phyloP scores from a whole-genome alignment of 2,888 invertebrate species.

The Orchesellides sinensis region DNA sequence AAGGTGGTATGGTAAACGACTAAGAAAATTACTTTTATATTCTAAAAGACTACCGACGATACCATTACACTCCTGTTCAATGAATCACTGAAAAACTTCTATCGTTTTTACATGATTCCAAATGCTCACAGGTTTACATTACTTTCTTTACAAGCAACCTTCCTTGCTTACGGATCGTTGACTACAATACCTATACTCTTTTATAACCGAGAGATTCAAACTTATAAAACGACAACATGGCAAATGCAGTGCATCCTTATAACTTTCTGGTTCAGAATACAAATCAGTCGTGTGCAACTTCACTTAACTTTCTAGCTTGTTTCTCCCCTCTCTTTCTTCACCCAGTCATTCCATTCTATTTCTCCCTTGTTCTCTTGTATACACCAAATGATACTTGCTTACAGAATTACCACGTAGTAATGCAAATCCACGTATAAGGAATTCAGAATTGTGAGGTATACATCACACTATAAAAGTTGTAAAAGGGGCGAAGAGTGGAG shows the following conservation, averaged over 20 bases:
- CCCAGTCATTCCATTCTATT: not conserved
- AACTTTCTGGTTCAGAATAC: constrained; percentile 53
- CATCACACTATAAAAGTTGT: not conserved
- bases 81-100: constrained; percentile 17
- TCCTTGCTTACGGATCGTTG: constrained; percentile 37
- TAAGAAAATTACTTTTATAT: constrained; percentile 52
- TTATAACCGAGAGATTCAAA: constrained; percentile 45
- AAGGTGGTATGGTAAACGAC: not conserved
- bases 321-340: constrained; percentile 9
- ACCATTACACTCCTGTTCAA: constrained; percentile 18
- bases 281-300: constrained; percentile 35
- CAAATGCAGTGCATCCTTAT: constrained; percentile 56
- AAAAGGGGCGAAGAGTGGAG: constrained; percentile 45
- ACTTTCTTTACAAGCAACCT: constrained; percentile 3
- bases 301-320: constrained; percentile 42
- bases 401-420: constrained; percentile 49
- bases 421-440: constrained; percentile 42
- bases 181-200: constrained; percentile 28
- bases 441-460: constrained; percentile 31
- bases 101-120: not conserved
- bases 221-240: constrained; percentile 32
- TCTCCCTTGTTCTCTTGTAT: constrained; percentile 10
- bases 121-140: not conserved
- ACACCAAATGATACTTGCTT: constrained; percentile 38
- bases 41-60: constrained; percentile 33